These are phyloP conservation scores for Neomorphus geoffroyi DNA, from an alignment of 2,797 vertebrate genomes.

Conservation along the genomic window DNA sequence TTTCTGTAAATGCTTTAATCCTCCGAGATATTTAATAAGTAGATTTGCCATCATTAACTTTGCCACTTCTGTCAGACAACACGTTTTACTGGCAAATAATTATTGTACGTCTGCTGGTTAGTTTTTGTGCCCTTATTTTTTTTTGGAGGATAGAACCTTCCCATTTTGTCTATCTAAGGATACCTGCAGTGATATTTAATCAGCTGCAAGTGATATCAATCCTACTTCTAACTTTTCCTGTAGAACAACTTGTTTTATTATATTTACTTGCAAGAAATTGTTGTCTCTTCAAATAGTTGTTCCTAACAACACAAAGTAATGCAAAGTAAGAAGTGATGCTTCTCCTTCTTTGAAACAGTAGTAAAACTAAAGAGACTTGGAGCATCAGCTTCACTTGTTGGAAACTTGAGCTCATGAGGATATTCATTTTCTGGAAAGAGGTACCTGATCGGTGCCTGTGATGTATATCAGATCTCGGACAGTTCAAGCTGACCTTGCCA, in stretches of 20 bases:
- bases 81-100: not conserved
- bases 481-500: constrained; percentile 10
- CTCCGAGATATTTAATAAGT: not conserved
- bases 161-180: not conserved
- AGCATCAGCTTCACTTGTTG: not conserved
- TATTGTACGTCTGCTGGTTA: not conserved
- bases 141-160: not conserved
- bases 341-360: not conserved
- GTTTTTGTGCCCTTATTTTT: not conserved
- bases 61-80: not conserved
- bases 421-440: constrained; percentile 19
- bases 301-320: not conserved
- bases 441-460: not conserved
- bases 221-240: not conserved
- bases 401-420: constrained; percentile 16
- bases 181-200: not conserved
- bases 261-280: not conserved
- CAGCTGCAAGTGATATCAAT: not conserved
- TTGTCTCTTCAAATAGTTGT: not conserved
- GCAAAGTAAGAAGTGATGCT: not conserved
- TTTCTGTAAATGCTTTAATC: not conserved
- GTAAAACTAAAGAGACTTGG: not conserved
- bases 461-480: constrained; percentile 16
- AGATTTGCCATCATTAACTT: not conserved
- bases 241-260: not conserved